Conservation (phyloP, 2,113 vertebrate species). For the Phylloscopus whistleri region DNA sequence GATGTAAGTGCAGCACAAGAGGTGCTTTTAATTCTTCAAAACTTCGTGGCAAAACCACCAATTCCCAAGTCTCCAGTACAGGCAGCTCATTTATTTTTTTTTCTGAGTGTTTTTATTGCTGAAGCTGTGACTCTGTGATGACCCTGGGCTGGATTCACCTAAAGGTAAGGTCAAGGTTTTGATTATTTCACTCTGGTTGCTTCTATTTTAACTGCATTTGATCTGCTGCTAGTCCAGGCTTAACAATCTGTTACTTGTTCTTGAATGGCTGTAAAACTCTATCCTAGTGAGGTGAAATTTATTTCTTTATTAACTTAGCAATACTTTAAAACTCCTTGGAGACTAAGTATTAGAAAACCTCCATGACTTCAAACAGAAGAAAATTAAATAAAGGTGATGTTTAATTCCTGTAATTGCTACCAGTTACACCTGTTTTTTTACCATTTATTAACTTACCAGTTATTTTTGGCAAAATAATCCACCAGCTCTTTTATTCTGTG, state of each 20-base stretch:
- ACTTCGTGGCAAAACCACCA: accelerated
- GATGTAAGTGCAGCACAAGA: not conserved
- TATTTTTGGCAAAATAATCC: constrained; percentile 76
- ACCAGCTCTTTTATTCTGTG: constrained; percentile 78
- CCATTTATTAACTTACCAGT: constrained; percentile 71
- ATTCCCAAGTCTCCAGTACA: not conserved
- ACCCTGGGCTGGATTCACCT: not conserved
- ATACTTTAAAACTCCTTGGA: not conserved
- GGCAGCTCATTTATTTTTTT: not conserved
- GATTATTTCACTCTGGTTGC: not conserved
- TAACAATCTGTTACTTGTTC: not conserved
- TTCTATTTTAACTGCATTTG: not conserved
- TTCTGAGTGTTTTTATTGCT: not conserved
- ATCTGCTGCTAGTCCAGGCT: not conserved
- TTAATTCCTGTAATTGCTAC: not conserved
- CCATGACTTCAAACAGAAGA: not conserved
- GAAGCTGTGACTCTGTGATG: not conserved
- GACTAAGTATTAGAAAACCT: not conserved
- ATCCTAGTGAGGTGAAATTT: not conserved
- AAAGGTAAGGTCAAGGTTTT: not conserved
- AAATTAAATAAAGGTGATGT: not conserved
- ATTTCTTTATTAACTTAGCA: not conserved
- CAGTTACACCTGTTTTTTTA: not conserved
- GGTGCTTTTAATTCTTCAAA: not conserved
- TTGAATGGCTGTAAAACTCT: not conserved